Conservation (phyloP, 2,113 vertebrate species). For the Corythaeola cristata region DNA sequence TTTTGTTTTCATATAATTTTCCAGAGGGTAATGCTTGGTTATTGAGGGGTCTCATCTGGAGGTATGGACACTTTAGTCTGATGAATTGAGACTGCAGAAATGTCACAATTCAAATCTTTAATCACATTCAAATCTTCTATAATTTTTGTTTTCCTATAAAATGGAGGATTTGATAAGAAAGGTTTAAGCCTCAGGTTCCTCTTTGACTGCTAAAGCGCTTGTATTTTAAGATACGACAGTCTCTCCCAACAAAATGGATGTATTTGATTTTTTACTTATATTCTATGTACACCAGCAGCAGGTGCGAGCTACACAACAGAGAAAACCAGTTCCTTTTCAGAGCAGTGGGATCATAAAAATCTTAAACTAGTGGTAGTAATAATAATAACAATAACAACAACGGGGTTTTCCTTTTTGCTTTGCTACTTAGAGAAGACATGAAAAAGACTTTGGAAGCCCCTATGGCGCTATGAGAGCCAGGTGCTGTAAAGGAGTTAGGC, state of each 20-base stretch:
- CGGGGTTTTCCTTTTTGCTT: not conserved
- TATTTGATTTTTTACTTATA: not conserved
- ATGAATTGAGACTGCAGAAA: not conserved
- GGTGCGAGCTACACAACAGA: not conserved
- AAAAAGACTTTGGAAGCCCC: not conserved
- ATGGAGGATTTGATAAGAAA: not conserved
- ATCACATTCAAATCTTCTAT: not conserved
- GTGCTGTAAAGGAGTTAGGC: not conserved
- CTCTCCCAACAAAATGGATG: not conserved
- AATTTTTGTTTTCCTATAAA: not conserved
- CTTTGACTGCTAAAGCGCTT: not conserved
- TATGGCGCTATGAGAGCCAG: not conserved
- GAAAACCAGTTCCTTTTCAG: not conserved
- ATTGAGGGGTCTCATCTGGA: not conserved
- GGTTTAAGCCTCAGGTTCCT: not conserved
- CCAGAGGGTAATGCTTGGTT: not conserved
- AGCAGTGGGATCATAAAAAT: fast-evolving
- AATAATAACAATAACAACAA: not conserved
- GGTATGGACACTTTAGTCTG: not conserved
- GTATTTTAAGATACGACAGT: not conserved
- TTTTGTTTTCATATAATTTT: not conserved
- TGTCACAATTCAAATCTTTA: not conserved
- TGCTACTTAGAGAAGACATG: not conserved
- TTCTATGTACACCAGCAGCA: not conserved
- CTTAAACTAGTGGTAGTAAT: not conserved